Base-by-base conservation (phyloP, 2,888 invertebrate genomes). In the Orthosia gothica region DNA sequence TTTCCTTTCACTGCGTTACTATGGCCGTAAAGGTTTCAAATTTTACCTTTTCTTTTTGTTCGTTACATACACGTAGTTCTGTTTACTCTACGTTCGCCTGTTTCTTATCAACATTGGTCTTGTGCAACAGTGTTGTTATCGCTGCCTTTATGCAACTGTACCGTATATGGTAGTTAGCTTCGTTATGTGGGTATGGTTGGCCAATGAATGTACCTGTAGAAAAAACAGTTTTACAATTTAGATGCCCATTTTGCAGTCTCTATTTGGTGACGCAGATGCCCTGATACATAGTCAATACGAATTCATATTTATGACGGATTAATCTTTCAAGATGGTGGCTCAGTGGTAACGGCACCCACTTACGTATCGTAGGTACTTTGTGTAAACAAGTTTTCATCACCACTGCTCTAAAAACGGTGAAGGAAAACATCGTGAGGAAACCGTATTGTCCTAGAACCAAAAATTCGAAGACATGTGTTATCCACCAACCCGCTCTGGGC, bases 71-170 rank as follows among this genome's bases (percentile, higher is more conserved):
- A 7, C 5, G 32, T 40, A 61, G 72, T 68, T 63, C 13, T 76
- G 86, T 86, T 80, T 74, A 73, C 74, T 23, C 64, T 70, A 66
- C 70, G 75, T 85, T 74, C 78, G 73, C 57, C 63, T 84, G 63
- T 75, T 82, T 73, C 88, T 90, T 91, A 90, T 90, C 91, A 85
- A 83, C 76, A 79, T 86, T 83, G 76, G 79, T 85, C 87, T 90
- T 89, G 88, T 87, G 89, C 87, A 91, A 91, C 79, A 62, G 68
- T 77, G 80, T 84, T 85, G 79, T 88, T 91, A 89, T 89, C 89
- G 88, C 80, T 61, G 66, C 32, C 57, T 81, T 89, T 90, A 87
- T 84, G 87, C 88, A 91, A 90, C 82, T 62, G 76, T 86, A 85
- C 82, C 74, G 80, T 79, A 67, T n/a, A 26, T 72, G 74, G 73